Conservation (phyloP, 2,888 invertebrate species). For the Polydrusus cervinus region DNA sequence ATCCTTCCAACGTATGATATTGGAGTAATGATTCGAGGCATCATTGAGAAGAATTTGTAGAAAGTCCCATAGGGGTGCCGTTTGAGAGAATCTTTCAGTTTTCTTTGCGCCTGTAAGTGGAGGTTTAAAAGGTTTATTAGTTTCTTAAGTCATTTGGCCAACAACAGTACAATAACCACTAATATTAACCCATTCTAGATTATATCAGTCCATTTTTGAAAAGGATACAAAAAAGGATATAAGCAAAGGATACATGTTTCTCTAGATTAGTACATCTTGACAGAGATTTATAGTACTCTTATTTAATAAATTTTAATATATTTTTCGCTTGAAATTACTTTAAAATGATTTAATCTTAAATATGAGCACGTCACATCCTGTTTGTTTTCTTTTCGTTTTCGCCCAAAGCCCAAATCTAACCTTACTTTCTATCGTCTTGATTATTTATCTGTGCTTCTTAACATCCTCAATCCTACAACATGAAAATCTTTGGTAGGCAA, state of each 20-base stretch:
- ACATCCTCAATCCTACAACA: not conserved
- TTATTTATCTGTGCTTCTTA: not conserved
- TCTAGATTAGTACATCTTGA: not conserved
- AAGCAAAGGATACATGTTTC: not conserved
- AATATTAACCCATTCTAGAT: too few species aligned
- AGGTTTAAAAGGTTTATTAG: not conserved
- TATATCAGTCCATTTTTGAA: not conserved
- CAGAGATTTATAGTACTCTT: too few species aligned
- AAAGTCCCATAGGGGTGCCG: slow-evolving; percentile 37
- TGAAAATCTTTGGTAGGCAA: too few species aligned
- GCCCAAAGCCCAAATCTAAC: not conserved
- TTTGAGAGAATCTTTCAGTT: not conserved
- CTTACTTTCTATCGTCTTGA: not conserved
- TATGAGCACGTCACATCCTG: not conserved
- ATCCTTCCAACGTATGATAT: slow-evolving; percentile 16
- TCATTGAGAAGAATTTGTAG: slow-evolving; percentile 24
- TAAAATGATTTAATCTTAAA: too few species aligned
- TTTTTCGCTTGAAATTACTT: too few species aligned
- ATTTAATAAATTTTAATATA: too few species aligned
- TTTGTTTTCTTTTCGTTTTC: slow-evolving; percentile 11
- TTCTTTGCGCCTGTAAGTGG: not conserved
- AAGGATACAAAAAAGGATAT: slow-evolving; percentile 16
- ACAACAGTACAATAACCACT: too few species aligned
- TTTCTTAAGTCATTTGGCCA: not conserved
- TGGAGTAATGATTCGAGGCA: not conserved